phyloP scores from a whole-genome alignment of 2,888 invertebrate genomes.

The Oxytorus armatus region DNA sequence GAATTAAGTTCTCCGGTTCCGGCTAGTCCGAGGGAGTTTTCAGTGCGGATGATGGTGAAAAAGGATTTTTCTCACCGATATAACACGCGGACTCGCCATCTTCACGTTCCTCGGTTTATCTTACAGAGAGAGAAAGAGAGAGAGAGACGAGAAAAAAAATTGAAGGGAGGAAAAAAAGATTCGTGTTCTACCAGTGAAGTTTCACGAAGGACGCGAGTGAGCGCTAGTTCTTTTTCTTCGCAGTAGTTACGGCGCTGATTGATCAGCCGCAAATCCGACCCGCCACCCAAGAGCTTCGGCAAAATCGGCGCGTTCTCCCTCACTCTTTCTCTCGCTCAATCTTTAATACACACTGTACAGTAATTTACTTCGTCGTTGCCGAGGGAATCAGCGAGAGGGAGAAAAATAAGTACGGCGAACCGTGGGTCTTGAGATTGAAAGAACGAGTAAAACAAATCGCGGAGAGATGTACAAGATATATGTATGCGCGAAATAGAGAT shows the following conservation, averaged over 20 bases:
- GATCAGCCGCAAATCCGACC: constrained; percentile 57
- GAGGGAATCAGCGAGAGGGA: constrained; percentile 48
- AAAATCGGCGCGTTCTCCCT: constrained; percentile 43
- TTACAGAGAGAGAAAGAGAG: constrained; percentile 9
- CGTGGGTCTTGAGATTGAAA: constrained; percentile 15
- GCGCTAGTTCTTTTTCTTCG: constrained; percentile 43
- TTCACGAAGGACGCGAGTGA: constrained; percentile 9
- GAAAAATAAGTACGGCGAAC: constrained; percentile 45
- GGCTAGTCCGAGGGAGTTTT: constrained; percentile 34
- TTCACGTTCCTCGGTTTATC: constrained; percentile 41
- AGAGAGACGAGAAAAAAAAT: neutral
- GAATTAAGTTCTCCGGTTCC: constrained; percentile 26
- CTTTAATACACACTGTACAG: constrained; percentile 46
- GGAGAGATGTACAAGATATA: constrained; percentile 37
- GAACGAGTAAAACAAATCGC: constrained; percentile 36
- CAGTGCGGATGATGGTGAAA: constrained; percentile 6
- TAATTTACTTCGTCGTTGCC: constrained; percentile 49
- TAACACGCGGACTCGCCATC: constrained; percentile 8
- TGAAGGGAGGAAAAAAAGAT: neutral
- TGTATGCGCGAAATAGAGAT: constrained; percentile 53
- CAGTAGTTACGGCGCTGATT: constrained; percentile 67
- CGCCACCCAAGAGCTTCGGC: constrained; percentile 29
- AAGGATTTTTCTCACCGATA: constrained; percentile 7
- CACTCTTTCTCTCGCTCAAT: neutral
- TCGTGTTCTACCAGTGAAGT: constrained; percentile 15